Conservation (phyloP, 2,888 invertebrate genomes). For the Chrysina gloriosa region DNA sequence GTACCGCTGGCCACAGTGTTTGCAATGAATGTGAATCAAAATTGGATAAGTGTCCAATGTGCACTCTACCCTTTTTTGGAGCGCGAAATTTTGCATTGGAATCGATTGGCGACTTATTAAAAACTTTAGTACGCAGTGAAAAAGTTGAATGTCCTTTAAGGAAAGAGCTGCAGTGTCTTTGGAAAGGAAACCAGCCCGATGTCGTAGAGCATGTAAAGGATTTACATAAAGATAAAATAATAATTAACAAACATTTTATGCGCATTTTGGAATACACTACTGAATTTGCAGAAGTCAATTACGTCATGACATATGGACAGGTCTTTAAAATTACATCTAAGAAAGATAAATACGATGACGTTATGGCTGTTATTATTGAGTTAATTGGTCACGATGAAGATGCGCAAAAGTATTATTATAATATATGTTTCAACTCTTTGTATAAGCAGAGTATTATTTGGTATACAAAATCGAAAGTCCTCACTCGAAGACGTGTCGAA, state of each 20-base stretch:
- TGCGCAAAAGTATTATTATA: constrained; percentile 22
- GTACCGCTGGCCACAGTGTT: constrained; percentile 32
- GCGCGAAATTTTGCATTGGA: constrained; percentile 36
- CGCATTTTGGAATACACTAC: background rate
- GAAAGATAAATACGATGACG: constrained; percentile 33
- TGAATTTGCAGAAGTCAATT: constrained; percentile 25
- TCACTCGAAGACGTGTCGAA: constrained; percentile 19
- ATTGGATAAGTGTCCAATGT: constrained; percentile 37
- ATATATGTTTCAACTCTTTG: constrained; percentile 22
- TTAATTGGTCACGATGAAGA: constrained; percentile 36
- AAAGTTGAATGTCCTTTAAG: constrained; percentile 21
- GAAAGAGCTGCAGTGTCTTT: constrained; percentile 8
- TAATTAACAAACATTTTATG: constrained; percentile 4
- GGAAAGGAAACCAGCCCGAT: constrained; percentile 15
- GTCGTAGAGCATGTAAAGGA: constrained; percentile 22
- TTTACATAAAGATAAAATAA: constrained; percentile 15
- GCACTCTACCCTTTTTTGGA: constrained; percentile 26
- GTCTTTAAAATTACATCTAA: constrained; percentile 28
- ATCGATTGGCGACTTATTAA: constrained; percentile 26
- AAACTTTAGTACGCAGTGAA: constrained; percentile 10
- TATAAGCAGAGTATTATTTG: constrained; percentile 34
- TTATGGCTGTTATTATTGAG: constrained; percentile 27
- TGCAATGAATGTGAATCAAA: constrained; percentile 33
- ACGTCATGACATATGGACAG: constrained; percentile 34
- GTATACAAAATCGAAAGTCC: constrained; percentile 27